These are phyloP conservation scores for Odiellus spinosus DNA, from an alignment of 2,888 invertebrate species.

Conservation along the genomic window DNA sequence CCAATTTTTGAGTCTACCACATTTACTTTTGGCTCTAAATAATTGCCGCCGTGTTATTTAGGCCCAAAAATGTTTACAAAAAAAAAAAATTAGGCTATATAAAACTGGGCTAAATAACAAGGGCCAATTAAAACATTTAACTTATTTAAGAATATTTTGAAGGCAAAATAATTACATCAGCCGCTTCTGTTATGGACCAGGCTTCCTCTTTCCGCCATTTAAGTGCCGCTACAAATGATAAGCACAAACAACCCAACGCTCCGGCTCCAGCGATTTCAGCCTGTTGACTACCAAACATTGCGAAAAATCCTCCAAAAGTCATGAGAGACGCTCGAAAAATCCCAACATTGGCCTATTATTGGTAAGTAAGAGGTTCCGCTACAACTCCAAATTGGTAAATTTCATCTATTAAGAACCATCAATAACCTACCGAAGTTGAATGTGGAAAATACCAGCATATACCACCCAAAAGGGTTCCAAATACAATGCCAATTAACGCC, in stretches of 20 bases:
- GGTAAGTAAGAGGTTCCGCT: too few relatives aligned
- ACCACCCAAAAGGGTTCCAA: constrained; percentile 27
- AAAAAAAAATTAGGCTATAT: not conserved
- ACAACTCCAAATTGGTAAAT: too few relatives aligned
- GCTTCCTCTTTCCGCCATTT: constrained; percentile 42
- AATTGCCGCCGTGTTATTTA: too few relatives aligned
- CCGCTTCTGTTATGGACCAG: constrained; percentile 3
- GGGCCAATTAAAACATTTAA: not conserved
- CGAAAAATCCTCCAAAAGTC: constrained; percentile 52
- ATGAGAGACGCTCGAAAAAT: too few relatives aligned
- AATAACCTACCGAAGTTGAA: constrained; percentile 9
- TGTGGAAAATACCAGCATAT: constrained; percentile 58
- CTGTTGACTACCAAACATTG: constrained; percentile 70
- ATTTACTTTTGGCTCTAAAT: too few relatives aligned
- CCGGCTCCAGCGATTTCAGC: constrained; percentile 56
- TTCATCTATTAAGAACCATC: too few relatives aligned
- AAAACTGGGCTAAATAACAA: not conserved
- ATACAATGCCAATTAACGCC: constrained; percentile 46
- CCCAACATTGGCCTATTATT: too few relatives aligned
- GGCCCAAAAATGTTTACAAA: not conserved
- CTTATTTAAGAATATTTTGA: not conserved
- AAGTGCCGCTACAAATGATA: constrained; percentile 56
- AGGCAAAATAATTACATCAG: constrained; percentile 7
- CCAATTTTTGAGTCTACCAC: too few relatives aligned
- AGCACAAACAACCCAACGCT: constrained; percentile 28